Percentiles rank a stretch among this genome's conserved stretches.
phyloP scores from a whole-genome alignment of 2,113 vertebrate genomes.

The Crotophaga sulcirostris region DNA sequence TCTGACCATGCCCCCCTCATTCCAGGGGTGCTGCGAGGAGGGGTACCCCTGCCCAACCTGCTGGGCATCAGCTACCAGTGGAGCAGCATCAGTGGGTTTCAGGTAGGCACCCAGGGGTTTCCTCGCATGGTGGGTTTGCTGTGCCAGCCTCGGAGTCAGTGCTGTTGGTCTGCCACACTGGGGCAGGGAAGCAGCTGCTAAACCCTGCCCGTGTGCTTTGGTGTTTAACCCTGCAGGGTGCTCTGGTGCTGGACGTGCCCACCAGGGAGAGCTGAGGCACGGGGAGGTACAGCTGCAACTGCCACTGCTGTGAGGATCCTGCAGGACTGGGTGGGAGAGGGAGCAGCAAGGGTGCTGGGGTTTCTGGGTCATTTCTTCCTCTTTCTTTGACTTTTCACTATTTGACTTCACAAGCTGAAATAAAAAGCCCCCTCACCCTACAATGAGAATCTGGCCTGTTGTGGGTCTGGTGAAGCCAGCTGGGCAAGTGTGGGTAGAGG shows the following conservation, averaged over 20 bases:
- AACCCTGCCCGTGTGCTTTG: background rate
- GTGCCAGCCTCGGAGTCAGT: background rate
- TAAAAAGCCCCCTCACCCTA: background rate
- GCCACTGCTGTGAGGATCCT: background rate
- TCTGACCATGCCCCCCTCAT: background rate
- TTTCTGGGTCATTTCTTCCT: background rate
- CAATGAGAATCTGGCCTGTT: rapidly evolving
- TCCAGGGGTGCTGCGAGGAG: slow-evolving; percentile 28
- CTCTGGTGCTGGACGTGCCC: slow-evolving; percentile 8
- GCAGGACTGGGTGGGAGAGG: no score
- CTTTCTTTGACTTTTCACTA: background rate
- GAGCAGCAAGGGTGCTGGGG: background rate
- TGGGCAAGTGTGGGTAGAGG: background rate
- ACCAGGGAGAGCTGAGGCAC: background rate
- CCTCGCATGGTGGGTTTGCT: rapidly evolving
- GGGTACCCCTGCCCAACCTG: slow-evolving; percentile 40
- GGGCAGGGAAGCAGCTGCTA: no score
- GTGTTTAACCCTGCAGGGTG: background rate
- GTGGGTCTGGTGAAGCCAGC: rapidly evolving
- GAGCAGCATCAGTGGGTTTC: background rate
- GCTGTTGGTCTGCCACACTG: background rate
- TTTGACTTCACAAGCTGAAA: background rate
- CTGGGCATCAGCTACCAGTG: background rate
- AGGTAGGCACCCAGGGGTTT: background rate
- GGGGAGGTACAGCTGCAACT: background rate